Base-by-base conservation (phyloP, 2,797 vertebrate species). In the Phrynocephalus vlangalii region DNA sequence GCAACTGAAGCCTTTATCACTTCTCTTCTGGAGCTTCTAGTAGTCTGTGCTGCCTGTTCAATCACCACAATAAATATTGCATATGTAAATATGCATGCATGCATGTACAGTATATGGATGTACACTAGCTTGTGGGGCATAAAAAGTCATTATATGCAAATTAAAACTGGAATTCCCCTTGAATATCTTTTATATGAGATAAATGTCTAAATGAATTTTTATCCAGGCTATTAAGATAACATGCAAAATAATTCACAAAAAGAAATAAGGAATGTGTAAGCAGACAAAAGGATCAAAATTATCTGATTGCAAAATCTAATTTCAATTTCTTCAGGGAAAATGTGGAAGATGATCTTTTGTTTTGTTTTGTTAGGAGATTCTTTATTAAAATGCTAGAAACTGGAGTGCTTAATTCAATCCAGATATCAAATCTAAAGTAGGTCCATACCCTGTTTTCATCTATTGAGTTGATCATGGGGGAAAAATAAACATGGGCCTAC, bases 1-100 rank as follows among this genome's bases (percentile, higher is more conserved):
- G 91, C 76, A 95, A 96, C 96, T 93, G 94, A 91, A 93, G 92
- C 79, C 79, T 72, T 93, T 93, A 91, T 50, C 24, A 63, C 92
- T 86, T 89, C 88, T 92, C 91, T 91, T 60, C 87, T 90, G 63
- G 91, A 81, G 88, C 91, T 92, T 88, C 75, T 86, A 88, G 9
- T 56, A 56, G 52, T 56, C 52, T 56, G 52, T 56, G 6, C 52
- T 56, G 52, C 52, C 52, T 56, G 52, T 56, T 56, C 11, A 56
- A 56, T 56, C 9, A 56, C 52, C 52, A 56, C 52, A 56, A 56
- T 56, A 56, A 56, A 56, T 56, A 56, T 56, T 56, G 13, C 13
- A 56, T 56, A 56, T 56, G 52, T 56, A 56, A 9, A 56, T 56
- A 56, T 56, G 52, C 52, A 56, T 11, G 52, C 13, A 56, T 56